Percentiles rank a stretch among this genome's conserved stretches.
phyloP scores from a whole-genome alignment of 2,888 invertebrate species.

The Leucophora obtusa region DNA sequence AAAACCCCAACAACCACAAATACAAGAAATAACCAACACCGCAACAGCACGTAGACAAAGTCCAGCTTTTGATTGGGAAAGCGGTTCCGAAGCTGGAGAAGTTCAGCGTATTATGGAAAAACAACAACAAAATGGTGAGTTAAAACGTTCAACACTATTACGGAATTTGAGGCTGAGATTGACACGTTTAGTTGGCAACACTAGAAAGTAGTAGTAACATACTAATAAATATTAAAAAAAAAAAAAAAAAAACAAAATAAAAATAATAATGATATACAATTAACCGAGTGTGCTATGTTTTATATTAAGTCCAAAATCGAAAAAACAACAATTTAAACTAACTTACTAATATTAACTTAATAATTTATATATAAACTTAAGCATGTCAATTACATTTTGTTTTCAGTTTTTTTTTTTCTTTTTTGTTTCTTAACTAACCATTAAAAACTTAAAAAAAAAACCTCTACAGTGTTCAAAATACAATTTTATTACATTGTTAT shows the following conservation, averaged over 20 bases:
- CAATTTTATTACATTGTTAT: slow-evolving; percentile 54
- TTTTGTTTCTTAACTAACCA: slow-evolving; percentile 24
- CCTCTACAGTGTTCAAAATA: slow-evolving; percentile 40
- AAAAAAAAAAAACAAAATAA: no score
- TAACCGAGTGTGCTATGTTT: slow-evolving; percentile 53
- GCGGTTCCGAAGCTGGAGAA: slow-evolving; percentile 86
- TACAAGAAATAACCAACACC: slow-evolving; percentile 51
- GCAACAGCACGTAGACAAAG: slow-evolving; percentile 37
- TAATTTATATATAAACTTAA: slow-evolving; percentile 29
- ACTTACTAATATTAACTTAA: slow-evolving; percentile 35
- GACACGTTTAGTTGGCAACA: slow-evolving; percentile 60
- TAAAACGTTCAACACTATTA: slow-evolving; percentile 62
- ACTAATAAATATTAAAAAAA: slow-evolving; percentile 35
- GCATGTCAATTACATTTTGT: slow-evolving; percentile 46
- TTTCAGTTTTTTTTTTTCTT: slow-evolving; percentile 10
- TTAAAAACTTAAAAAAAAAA: background rate
- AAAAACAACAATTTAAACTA: slow-evolving; percentile 36
- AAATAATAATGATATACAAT: slow-evolving; percentile 13
- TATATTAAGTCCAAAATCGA: slow-evolving; percentile 23
- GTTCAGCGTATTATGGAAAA: slow-evolving; percentile 81
- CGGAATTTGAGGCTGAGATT: slow-evolving; percentile 65
- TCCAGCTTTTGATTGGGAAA: slow-evolving; percentile 82
- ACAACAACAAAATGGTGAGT: slow-evolving; percentile 66
- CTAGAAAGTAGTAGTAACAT: slow-evolving; percentile 50
- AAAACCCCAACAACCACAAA: slow-evolving; percentile 53